phyloP scores from a whole-genome alignment of 1,140 invertebrate species.

The Stegodyphus mimosarum region DNA sequence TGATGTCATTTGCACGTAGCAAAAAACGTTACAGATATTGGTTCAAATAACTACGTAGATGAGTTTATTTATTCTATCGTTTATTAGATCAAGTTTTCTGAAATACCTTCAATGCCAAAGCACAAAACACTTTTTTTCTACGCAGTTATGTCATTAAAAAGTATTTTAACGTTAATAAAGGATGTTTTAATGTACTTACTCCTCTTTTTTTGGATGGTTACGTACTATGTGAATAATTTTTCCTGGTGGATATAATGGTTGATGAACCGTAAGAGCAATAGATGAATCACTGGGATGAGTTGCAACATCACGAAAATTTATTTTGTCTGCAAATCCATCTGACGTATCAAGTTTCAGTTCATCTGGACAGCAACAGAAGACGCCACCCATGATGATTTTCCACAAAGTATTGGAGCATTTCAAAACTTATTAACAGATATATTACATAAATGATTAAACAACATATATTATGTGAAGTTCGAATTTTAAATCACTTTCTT shows the following conservation, averaged over 20 bases:
- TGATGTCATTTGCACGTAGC: too few relatives aligned
- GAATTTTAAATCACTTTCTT: background rate
- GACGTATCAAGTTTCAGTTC: conserved; percentile 20
- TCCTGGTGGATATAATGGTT: conserved; percentile 88
- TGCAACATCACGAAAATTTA: conserved; percentile 49
- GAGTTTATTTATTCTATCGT: too few relatives aligned
- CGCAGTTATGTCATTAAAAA: too few relatives aligned
- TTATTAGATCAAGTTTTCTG: too few relatives aligned
- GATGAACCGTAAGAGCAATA: conserved; percentile 81
- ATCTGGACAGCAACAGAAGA: conserved; percentile 82
- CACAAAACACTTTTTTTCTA: too few relatives aligned
- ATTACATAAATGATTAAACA: too few relatives aligned
- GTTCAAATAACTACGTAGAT: too few relatives aligned
- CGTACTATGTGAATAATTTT: conserved; percentile 89
- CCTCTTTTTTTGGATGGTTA: conserved; percentile 84
- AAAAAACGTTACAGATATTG: too few relatives aligned
- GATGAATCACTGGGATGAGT: conserved; percentile 69
- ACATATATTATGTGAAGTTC: background rate
- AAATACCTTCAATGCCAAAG: too few relatives aligned
- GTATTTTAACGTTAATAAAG: too few relatives aligned
- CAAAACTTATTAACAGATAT: too few relatives aligned
- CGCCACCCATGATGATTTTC: conserved; percentile 87
- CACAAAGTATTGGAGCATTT: conserved; percentile 70
- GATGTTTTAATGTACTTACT: conserved; percentile 74
- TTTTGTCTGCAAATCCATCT: conserved; percentile 20